A percentile compares a stretch with the other conserved stretches of the same genome.
Conservation (phyloP, 2,888 invertebrate species). For the Agonopterix arenella region DNA sequence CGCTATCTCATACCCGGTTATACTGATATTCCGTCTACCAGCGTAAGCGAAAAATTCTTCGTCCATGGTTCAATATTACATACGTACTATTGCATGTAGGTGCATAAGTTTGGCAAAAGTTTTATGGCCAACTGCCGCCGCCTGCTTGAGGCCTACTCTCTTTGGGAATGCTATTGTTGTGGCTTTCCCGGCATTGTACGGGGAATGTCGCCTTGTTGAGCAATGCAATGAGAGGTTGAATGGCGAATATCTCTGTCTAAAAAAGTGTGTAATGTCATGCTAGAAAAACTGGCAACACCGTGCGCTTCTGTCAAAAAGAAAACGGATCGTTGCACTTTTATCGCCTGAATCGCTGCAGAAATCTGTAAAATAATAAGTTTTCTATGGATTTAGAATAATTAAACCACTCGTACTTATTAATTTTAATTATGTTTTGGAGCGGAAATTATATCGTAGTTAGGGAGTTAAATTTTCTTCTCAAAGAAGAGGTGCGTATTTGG, state of each 20-base stretch:
- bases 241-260: background rate
- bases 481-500: slow-evolving; percentile 82
- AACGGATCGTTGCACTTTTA: slow-evolving; percentile 53
- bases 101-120: no score
- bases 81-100: no score
- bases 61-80: no score
- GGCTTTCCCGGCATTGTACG: no score
- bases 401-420: slow-evolving; percentile 54
- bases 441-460: slow-evolving; percentile 84
- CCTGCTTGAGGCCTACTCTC: no score
- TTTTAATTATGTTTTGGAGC: slow-evolving; percentile 88
- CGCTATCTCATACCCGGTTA: no score
- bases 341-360: slow-evolving; percentile 41
- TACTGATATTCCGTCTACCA: no score
- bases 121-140: no score
- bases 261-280: background rate
- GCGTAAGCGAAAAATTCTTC: no score
- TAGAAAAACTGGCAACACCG: slow-evolving; percentile 20
- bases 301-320: slow-evolving; percentile 46
- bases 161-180: no score
- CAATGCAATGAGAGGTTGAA: no score
- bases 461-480: slow-evolving; percentile 85
- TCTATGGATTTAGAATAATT: slow-evolving; percentile 66
- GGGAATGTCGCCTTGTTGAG: no score
- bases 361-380: slow-evolving; percentile 50